These are phyloP conservation scores for Phalera bucephala DNA, from an alignment of 2,888 invertebrate genomes.

Conservation along the genomic window DNA sequence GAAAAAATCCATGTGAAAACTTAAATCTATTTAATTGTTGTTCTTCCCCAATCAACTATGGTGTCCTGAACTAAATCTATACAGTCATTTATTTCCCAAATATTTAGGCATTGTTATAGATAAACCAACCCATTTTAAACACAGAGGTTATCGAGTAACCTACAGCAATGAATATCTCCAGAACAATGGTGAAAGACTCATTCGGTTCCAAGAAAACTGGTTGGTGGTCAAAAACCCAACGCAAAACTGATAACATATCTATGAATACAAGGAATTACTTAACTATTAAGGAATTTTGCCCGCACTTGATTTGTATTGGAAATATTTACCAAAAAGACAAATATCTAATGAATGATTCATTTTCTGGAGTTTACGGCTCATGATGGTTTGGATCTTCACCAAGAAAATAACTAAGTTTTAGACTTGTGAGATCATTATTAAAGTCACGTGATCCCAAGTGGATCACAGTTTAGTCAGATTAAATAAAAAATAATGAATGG, in stretches of 20 bases:
- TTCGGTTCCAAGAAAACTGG: constrained; percentile 16
- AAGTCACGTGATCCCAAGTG: too few species aligned
- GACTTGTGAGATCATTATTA: too few species aligned
- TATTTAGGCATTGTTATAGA: not conserved
- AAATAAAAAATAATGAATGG: too few species aligned
- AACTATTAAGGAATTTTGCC: constrained; percentile 10
- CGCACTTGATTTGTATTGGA: constrained; percentile 1
- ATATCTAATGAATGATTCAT: not conserved
- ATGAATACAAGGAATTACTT: constrained; percentile 4
- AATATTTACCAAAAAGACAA: not conserved
- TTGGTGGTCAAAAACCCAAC: constrained; percentile 5
- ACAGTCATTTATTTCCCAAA: too few species aligned
- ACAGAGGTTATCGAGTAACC: constrained; percentile 7
- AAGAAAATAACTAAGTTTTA: too few species aligned
- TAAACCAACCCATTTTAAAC: constrained; percentile 4
- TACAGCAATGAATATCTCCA: constrained; percentile 13
- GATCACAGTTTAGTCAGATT: too few species aligned
- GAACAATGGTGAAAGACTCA: constrained; percentile 16
- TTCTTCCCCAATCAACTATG: not conserved
- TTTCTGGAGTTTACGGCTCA: too few species aligned
- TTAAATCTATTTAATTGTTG: too few species aligned
- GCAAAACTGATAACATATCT: constrained; percentile 10
- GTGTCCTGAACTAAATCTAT: too few species aligned
- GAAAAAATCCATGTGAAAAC: too few species aligned
- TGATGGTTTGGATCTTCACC: too few species aligned